Evolutionary conservation across 2,113 vertebrate genomes (phyloP).

Genomic region (Hippoglossus stenolepis): DNA sequence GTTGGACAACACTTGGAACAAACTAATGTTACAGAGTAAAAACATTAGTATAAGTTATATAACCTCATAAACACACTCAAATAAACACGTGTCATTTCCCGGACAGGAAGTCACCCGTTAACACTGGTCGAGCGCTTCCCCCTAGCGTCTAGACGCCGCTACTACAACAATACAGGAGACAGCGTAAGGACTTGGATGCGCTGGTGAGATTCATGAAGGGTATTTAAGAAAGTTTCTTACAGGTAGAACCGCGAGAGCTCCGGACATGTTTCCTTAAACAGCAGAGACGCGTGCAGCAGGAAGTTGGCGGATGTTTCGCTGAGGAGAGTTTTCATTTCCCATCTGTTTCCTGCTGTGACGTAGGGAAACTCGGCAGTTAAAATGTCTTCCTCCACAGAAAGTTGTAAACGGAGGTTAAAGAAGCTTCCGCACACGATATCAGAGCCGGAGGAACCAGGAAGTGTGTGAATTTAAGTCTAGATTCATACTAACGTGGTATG

Average conservation of each 20-base stretch:
- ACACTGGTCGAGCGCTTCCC: constrained; percentile 47
- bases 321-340: constrained; percentile 18
- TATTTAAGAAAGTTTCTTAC: constrained; percentile 67
- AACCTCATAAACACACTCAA: background rate
- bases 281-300: constrained; percentile 67
- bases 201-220: background rate
- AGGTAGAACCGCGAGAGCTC: constrained; percentile 77
- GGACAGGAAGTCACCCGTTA: background rate
- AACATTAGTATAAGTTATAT: background rate
- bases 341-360: background rate
- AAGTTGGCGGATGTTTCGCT: constrained; percentile 31
- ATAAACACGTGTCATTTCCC: background rate
- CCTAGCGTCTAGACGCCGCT: constrained; percentile 41
- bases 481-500: too few relatives aligned
- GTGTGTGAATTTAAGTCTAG: background rate
- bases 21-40: background rate
- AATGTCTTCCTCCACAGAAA: background rate
- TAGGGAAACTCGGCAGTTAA: background rate
- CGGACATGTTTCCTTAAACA: constrained; percentile 78
- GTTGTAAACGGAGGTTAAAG: background rate
- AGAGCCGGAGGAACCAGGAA: background rate
- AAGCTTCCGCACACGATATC: too few relatives aligned
- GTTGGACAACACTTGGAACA: too few relatives aligned
- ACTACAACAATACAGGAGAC: constrained; percentile 49
- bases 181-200: rapidly evolving